Evolutionary conservation across 2,888 invertebrate genomes (phyloP).

Genomic region (Bombylius major): DNA sequence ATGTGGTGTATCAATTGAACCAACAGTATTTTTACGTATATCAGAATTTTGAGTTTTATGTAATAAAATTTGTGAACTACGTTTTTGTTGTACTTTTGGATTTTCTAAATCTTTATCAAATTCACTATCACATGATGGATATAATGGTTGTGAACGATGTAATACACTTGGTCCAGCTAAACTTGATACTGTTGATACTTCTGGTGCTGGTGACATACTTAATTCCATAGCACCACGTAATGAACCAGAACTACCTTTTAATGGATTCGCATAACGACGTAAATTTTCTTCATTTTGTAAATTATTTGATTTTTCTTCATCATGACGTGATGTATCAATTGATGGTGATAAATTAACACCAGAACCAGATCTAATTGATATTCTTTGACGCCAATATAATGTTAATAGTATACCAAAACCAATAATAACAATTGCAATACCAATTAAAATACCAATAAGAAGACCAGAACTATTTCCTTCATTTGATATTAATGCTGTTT

Average conservation of each 20-base stretch:
- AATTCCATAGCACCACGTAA: constrained; percentile 43
- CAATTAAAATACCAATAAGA: constrained; percentile 36
- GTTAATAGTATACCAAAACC: constrained; percentile 39
- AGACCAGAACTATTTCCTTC: constrained; percentile 32
- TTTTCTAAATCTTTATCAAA: constrained; percentile 32
- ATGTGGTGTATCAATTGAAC: constrained; percentile 40
- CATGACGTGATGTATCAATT: constrained; percentile 51
- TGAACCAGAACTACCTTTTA: constrained; percentile 47
- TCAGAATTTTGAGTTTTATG: constrained; percentile 79
- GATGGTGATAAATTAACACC: constrained; percentile 42
- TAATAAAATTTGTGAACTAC: constrained; percentile 51
- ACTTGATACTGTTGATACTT: constrained; percentile 25
- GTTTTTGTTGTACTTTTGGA: constrained; percentile 33
- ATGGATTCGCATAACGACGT: constrained; percentile 66
- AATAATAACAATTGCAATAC: constrained; percentile 34
- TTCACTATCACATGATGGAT: constrained; percentile 32
- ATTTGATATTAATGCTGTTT: constrained; percentile 47
- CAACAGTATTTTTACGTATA: constrained; percentile 70
- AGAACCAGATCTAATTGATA: constrained; percentile 40
- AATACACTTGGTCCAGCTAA: constrained; percentile 36
- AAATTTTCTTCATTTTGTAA: constrained; percentile 83
- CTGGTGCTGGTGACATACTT: constrained; percentile 33
- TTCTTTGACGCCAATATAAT: constrained; percentile 44
- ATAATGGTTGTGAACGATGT: constrained; percentile 34
- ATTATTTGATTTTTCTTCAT: constrained; percentile 83